Conservation (phyloP, 2,797 vertebrate genomes). For the Anisognathus igniventris region DNA sequence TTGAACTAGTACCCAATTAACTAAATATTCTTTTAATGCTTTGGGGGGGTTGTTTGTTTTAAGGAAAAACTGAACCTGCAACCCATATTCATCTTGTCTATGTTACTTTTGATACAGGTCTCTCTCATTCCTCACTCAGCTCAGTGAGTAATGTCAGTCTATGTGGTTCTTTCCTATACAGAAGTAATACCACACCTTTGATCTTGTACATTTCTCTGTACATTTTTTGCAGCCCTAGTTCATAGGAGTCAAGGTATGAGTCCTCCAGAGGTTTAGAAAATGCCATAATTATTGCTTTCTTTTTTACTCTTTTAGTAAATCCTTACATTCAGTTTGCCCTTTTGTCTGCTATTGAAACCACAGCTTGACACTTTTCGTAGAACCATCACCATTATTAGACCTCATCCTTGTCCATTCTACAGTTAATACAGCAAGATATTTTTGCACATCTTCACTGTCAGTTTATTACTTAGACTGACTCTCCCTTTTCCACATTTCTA, state of each 20-base stretch:
- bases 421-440: background rate
- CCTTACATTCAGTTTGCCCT: background rate
- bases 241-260: background rate
- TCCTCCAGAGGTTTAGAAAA: background rate
- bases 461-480: background rate
- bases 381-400: background rate
- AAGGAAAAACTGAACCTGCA: background rate
- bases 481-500: background rate
- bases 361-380: background rate
- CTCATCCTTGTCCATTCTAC: background rate
- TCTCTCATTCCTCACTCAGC: background rate
- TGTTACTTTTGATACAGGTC: background rate
- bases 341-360: background rate
- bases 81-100: background rate
- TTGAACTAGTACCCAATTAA: background rate
- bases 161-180: background rate
- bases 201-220: background rate
- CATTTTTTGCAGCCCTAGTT: background rate
- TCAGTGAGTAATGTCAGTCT: background rate
- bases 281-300: background rate
- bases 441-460: background rate
- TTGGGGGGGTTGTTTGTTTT: background rate
- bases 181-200: background rate
- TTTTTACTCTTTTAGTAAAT: background rate
- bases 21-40: background rate